Conservation (phyloP, 2,797 vertebrate genomes). For the Lepilemur ruficaudatus region DNA sequence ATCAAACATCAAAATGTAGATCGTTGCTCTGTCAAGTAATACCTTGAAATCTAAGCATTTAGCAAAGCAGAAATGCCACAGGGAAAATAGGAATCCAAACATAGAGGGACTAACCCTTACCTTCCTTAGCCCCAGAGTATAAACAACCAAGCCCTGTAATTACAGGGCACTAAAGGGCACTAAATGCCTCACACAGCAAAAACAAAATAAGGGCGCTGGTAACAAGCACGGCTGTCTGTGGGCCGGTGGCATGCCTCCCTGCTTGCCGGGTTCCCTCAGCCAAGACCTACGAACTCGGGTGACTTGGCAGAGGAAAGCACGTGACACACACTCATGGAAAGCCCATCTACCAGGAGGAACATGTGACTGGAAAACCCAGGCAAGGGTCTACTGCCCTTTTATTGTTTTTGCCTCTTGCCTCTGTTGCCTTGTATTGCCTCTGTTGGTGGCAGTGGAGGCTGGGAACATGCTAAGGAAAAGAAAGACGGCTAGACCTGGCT, state of each 20-base stretch:
- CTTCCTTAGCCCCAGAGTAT: slow-evolving; percentile 8
- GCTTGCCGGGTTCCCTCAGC: background rate
- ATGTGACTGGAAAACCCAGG: background rate
- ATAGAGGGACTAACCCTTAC: background rate
- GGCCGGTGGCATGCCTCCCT: background rate
- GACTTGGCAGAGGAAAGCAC: slow-evolving; percentile 2
- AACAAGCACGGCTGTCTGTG: background rate
- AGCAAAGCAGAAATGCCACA: background rate
- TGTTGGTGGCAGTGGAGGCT: slow-evolving; percentile 24
- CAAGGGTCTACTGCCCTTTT: background rate
- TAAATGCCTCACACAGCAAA: background rate
- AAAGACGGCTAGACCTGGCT: slow-evolving; percentile 24
- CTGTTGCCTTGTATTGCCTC: background rate
- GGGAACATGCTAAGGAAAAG: slow-evolving; percentile 26
- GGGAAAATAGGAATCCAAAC: background rate
- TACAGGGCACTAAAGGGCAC: background rate
- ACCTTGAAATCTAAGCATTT: background rate
- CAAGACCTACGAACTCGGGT: background rate
- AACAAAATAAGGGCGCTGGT: slow-evolving; percentile 7
- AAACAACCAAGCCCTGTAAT: background rate
- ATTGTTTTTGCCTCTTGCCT: background rate
- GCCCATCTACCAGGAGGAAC: background rate
- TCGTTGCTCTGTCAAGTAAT: background rate
- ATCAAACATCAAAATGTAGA: background rate
- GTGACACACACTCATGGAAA: background rate